Percentiles rank a stretch among this genome's conserved stretches.
Evolutionary conservation across 2,113 vertebrate species (phyloP).

Genomic region (Hyperoodon ampullatus): DNA sequence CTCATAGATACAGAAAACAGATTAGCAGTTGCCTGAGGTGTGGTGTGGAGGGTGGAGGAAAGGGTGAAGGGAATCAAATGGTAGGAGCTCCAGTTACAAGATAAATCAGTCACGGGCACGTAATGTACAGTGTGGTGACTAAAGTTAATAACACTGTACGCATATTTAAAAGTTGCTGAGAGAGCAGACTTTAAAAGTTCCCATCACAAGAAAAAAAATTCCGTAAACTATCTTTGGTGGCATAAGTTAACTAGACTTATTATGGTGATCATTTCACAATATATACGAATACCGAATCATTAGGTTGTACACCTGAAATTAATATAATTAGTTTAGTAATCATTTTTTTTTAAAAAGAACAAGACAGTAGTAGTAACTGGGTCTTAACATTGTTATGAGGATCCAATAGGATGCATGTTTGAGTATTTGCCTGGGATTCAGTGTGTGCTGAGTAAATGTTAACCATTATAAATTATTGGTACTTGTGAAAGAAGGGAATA

Average conservation of each 20-base stretch:
- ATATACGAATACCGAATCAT: not conserved
- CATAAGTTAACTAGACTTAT: not conserved
- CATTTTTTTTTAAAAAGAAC: not conserved
- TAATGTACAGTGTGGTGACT: not conserved
- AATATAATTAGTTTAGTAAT: not conserved
- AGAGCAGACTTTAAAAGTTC: not conserved
- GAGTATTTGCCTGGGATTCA: not conserved
- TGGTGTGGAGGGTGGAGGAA: not conserved
- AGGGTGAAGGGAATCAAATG: not conserved
- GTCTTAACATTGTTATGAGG: not conserved
- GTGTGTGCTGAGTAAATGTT: not conserved
- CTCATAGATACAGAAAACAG: not conserved
- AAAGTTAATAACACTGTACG: not conserved
- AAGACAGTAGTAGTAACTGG: not conserved
- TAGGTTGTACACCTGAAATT: not conserved
- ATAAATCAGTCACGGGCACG: not conserved
- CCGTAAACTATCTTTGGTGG: not conserved
- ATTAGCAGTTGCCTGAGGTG: not conserved
- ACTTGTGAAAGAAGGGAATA: not conserved
- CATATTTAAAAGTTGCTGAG: not conserved
- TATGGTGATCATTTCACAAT: not conserved
- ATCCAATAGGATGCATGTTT: not conserved
- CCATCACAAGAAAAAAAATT: not conserved
- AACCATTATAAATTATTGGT: not conserved
- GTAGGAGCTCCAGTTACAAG: not conserved